A percentile compares a stretch with the other conserved stretches of the same genome.
phyloP scores from a whole-genome alignment of 2,797 vertebrate genomes.

The Pantherophis alleghaniensis region DNA sequence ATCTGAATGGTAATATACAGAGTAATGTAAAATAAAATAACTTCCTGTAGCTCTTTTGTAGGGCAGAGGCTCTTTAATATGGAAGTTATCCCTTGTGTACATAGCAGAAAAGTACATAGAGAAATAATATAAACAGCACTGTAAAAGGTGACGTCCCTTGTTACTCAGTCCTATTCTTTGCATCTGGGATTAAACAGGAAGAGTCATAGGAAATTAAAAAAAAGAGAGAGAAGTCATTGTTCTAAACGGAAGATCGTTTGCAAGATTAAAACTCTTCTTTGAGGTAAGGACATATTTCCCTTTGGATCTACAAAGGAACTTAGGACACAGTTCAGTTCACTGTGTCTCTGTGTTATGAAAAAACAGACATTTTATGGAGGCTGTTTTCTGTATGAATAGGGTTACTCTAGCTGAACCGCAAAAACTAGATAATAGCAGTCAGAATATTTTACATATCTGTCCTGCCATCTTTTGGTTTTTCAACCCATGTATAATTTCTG shows the following conservation, averaged over 20 bases:
- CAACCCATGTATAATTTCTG: neutral
- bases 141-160: slow-evolving; percentile 19
- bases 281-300: slow-evolving; percentile 58
- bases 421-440: neutral
- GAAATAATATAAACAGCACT: neutral
- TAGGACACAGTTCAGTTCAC: slow-evolving; percentile 20
- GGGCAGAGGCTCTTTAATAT: neutral
- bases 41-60: slow-evolving; percentile 21
- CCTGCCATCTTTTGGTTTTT: neutral
- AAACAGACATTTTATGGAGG: slow-evolving; percentile 8
- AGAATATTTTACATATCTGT: neutral
- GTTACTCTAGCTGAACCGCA: neutral
- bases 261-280: slow-evolving; percentile 39
- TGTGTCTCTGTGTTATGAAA: neutral
- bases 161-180: slow-evolving; percentile 20
- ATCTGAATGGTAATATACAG: neutral
- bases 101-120: slow-evolving; percentile 40
- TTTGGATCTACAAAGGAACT: neutral
- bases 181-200: slow-evolving; percentile 46
- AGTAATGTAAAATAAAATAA: neutral
- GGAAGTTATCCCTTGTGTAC: neutral
- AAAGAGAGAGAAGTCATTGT: slow-evolving; percentile 35
- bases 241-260: slow-evolving; percentile 15
- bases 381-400: neutral
- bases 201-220: slow-evolving; percentile 44